These are phyloP conservation scores for Cactoblastis cactorum DNA, from an alignment of 2,888 invertebrate genomes.

Conservation along the genomic window DNA sequence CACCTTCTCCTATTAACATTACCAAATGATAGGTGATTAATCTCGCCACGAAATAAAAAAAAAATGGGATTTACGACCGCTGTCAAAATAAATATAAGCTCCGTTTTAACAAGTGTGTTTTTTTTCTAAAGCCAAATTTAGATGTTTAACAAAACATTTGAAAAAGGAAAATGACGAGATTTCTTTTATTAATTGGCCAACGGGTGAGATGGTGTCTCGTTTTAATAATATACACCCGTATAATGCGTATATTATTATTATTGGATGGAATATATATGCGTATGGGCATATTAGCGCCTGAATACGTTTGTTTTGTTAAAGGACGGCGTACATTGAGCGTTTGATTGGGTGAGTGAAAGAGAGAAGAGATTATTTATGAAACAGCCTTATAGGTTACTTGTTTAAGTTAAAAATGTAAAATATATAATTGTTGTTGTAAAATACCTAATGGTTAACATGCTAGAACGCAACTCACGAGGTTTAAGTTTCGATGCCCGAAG, in stretches of 20 bases:
- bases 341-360: conserved; percentile 17
- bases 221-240: conserved; percentile 22
- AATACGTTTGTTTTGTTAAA: conserved; percentile 43
- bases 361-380: no score
- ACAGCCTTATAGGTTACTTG: no score
- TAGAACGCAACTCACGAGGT: no score
- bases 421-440: no score
- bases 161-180: conserved; percentile 40
- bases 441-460: no score
- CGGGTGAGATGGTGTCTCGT: conserved; percentile 43
- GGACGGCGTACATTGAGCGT: conserved; percentile 35
- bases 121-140: conserved; percentile 61
- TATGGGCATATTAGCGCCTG: conserved; percentile 48
- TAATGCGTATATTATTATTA: conserved; percentile 32
- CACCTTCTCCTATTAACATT: conserved; percentile 71
- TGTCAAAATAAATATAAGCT: conserved; percentile 70
- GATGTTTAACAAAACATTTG: conserved; percentile 74
- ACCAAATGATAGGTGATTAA: conserved; percentile 72
- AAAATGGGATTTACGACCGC: conserved; percentile 52
- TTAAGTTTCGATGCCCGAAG: no score
- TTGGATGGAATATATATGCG: conserved; percentile 48
- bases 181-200: conserved; percentile 69
- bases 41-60: conserved; percentile 58
- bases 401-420: no score
- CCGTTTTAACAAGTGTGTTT: conserved; percentile 46